phyloP scores from a whole-genome alignment of 2,888 invertebrate species.

The Azorinus chamasolen region DNA sequence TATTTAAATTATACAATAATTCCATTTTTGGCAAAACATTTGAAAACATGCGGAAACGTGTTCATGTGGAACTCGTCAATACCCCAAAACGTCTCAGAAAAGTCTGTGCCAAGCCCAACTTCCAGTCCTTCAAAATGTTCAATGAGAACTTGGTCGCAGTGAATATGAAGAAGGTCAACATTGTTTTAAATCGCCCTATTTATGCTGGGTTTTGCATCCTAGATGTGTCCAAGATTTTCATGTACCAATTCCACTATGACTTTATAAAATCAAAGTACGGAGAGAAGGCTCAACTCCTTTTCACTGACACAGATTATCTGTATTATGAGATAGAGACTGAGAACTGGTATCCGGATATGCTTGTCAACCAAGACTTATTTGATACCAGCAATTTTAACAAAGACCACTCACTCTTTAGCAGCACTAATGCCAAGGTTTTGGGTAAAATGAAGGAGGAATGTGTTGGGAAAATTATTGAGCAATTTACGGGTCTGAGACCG shows the following conservation, averaged over 20 bases:
- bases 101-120: neutral
- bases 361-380: constrained; percentile 14
- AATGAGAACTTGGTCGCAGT: constrained; percentile 2
- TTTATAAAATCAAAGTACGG: constrained; percentile 15
- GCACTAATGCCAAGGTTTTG: constrained; percentile 21
- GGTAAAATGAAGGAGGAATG: constrained; percentile 46
- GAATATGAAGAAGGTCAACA: constrained; percentile 9
- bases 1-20: constrained; percentile 75
- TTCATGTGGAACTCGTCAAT: constrained; percentile 57
- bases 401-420: neutral
- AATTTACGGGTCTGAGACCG: constrained; percentile 32
- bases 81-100: constrained; percentile 5
- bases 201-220: constrained; percentile 13
- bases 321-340: constrained; percentile 20
- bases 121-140: too few relatives aligned
- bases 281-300: constrained; percentile 8
- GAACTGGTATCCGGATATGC: constrained; percentile 18
- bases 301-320: constrained; percentile 26
- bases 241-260: constrained; percentile 24
- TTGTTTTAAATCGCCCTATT: constrained; percentile 12
- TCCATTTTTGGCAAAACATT: constrained; percentile 85
- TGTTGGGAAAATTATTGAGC: constrained; percentile 23
- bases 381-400: constrained; percentile 21
- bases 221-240: constrained; percentile 15
- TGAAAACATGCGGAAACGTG: constrained; percentile 85